A percentile compares a stretch with the other conserved stretches of the same genome.
These are phyloP conservation scores for Falco concolor DNA, from an alignment of 2,797 vertebrate species.

Conservation along the genomic window DNA sequence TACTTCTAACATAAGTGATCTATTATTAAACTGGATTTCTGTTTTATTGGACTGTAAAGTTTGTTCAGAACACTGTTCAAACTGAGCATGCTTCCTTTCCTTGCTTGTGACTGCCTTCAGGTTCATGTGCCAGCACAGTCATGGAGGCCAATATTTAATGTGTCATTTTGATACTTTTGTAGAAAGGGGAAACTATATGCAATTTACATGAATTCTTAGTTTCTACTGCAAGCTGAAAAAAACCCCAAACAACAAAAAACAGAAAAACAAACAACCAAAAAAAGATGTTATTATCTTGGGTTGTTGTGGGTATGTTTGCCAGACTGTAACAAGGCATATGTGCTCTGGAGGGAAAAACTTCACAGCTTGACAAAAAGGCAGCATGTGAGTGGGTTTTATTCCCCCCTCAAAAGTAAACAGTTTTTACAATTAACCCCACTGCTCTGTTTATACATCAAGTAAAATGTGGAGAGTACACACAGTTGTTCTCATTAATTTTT, in stretches of 20 bases:
- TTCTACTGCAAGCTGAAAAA: neutral
- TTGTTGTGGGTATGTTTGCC: neutral
- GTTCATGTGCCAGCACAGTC: neutral
- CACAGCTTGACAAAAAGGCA: conserved; percentile 49
- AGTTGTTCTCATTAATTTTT: conserved; percentile 71
- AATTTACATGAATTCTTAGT: neutral
- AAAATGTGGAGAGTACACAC: conserved; percentile 59
- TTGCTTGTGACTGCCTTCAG: neutral
- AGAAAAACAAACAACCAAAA: neutral
- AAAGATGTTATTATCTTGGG: neutral
- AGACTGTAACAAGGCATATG: conserved; percentile 31
- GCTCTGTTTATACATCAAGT: conserved; percentile 63
- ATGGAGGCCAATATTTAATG: neutral
- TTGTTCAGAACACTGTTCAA: neutral
- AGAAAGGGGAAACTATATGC: neutral
- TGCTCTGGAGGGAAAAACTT: neutral
- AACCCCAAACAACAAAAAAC: neutral
- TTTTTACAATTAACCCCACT: conserved; percentile 60
- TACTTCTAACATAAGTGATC: neutral
- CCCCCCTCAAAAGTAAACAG: conserved; percentile 18
- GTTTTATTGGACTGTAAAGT: neutral
- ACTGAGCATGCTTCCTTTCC: neutral
- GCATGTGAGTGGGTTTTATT: conserved; percentile 28
- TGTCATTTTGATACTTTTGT: neutral
- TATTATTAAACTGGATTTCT: neutral